Evolutionary conservation across 2,888 invertebrate species (phyloP).

Genomic region (Capitulum mitella): DNA sequence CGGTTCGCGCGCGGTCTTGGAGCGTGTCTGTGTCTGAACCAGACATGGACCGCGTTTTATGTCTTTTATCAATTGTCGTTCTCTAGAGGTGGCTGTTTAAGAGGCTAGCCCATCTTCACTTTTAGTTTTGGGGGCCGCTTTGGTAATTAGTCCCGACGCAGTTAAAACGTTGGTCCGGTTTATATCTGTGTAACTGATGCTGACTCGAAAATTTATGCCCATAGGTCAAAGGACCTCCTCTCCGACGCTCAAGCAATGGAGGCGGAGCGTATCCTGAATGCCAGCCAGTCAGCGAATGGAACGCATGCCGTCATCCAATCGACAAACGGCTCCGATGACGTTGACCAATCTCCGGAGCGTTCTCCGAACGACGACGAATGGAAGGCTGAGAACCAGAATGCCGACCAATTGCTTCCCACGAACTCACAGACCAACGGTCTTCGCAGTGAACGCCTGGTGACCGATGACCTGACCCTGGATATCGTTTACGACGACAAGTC

Average conservation of each 20-base stretch:
- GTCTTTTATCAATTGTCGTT: too few species aligned
- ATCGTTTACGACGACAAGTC: slow-evolving; percentile 19
- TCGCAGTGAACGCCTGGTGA: neutral
- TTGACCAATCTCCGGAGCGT: neutral
- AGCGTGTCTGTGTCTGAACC: too few species aligned
- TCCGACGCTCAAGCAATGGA: slow-evolving; percentile 25
- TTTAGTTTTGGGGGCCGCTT: too few species aligned
- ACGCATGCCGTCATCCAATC: neutral
- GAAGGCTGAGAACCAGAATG: neutral
- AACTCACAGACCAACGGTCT: slow-evolving; percentile 27
- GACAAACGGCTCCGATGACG: neutral
- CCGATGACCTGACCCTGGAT: neutral
- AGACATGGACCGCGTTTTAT: too few species aligned
- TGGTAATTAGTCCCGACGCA: too few species aligned
- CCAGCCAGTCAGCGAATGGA: neutral
- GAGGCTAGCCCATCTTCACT: too few species aligned
- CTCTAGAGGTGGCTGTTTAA: too few species aligned
- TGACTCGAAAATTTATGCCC: neutral
- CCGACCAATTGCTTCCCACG: slow-evolving; percentile 24
- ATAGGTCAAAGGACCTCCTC: neutral
- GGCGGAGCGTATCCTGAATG: neutral
- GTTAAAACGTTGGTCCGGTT: too few species aligned
- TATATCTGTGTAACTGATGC: too few species aligned
- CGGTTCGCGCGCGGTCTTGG: too few species aligned
- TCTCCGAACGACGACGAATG: neutral